Conservation (phyloP, 1,140 invertebrate genomes). For the Drosophila insularis region DNA sequence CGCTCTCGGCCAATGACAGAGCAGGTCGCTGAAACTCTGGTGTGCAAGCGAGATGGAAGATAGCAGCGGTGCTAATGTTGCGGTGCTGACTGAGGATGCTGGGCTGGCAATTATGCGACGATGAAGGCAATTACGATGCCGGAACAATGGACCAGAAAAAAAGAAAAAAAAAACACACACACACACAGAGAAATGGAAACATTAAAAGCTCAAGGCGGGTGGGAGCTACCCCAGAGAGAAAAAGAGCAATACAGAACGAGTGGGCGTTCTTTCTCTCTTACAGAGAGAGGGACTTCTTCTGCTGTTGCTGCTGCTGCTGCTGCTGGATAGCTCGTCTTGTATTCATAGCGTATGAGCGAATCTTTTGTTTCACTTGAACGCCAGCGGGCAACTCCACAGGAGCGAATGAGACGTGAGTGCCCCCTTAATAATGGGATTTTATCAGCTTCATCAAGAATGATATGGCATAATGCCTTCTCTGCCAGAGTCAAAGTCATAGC, state of each 20-base stretch:
- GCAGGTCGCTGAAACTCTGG: not conserved
- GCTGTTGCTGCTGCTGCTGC: not conserved
- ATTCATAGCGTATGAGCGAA: slow-evolving; percentile 82
- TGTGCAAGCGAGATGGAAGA: slow-evolving; percentile 39
- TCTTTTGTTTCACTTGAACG: slow-evolving; percentile 80
- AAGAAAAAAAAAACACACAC: not conserved
- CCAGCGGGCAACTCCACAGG: slow-evolving; percentile 51
- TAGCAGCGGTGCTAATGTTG: slow-evolving; percentile 57
- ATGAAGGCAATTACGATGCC: slow-evolving; percentile 78
- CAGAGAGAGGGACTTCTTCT: slow-evolving; percentile 9
- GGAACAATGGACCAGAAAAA: slow-evolving; percentile 52
- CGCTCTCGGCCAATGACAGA: slow-evolving; percentile 49
- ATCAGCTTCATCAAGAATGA: slow-evolving; percentile 82
- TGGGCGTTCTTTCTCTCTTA: slow-evolving; percentile 20
- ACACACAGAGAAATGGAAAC: slow-evolving; percentile 31
- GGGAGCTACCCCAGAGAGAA: slow-evolving; percentile 14
- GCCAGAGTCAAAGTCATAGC: not conserved
- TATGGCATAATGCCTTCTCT: slow-evolving; percentile 72
- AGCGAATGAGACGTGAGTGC: slow-evolving; percentile 69
- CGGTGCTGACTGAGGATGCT: slow-evolving; percentile 36
- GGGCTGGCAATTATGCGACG: slow-evolving; percentile 69
- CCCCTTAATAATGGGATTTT: slow-evolving; percentile 83
- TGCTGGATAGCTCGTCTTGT: slow-evolving; percentile 72
- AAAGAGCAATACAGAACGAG: not conserved
- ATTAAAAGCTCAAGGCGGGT: slow-evolving; percentile 34